Conservation (phyloP, 92 coral and sea anemone genomes). For the Zoanthus gigantus region DNA sequence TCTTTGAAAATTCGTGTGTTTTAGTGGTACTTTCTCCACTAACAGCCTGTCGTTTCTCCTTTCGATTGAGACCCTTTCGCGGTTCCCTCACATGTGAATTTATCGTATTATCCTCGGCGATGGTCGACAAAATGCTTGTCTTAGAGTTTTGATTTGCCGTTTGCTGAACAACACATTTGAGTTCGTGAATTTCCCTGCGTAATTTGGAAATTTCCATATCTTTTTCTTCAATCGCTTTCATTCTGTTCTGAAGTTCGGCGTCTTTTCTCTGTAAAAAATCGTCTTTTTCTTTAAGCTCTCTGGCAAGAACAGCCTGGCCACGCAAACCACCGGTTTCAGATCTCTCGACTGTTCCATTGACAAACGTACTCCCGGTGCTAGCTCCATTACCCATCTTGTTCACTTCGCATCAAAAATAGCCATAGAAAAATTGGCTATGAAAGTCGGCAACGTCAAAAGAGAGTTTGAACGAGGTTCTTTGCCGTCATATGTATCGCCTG, state of each 20-base stretch:
- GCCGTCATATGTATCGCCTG: slow-evolving; percentile 40
- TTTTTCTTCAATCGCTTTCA: slow-evolving; percentile 82
- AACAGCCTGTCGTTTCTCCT: slow-evolving; percentile 95
- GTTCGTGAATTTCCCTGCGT: slow-evolving; percentile 93
- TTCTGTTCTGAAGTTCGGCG: slow-evolving; percentile 84
- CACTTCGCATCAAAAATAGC: slow-evolving; percentile 29
- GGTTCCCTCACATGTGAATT: slow-evolving; percentile 1
- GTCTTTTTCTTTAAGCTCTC: slow-evolving; percentile 86
- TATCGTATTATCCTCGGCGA: slow-evolving; percentile 69
- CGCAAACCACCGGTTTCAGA: slow-evolving; percentile 31
- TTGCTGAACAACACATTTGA: slow-evolving; percentile 96
- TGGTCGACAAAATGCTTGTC: slow-evolving; percentile 65
- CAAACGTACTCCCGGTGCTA: slow-evolving; percentile 60
- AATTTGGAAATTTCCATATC: slow-evolving; percentile 83
- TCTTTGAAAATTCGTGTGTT: slow-evolving; percentile 80
- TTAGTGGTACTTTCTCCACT: slow-evolving; percentile 98
- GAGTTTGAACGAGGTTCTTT: background rate
- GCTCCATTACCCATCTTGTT: slow-evolving; percentile 86
- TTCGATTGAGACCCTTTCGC: slow-evolving; percentile 54
- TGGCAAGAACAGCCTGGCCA: slow-evolving; percentile 55
- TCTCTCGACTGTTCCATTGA: slow-evolving; percentile 46
- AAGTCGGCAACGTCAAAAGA: slow-evolving; percentile 15
- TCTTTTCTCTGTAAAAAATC: slow-evolving; percentile 89
- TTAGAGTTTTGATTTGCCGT: slow-evolving; percentile 60
- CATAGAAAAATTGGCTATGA: background rate